A percentile compares a stretch with the other conserved stretches of the same genome.
These are phyloP conservation scores for Drosophila infuscata DNA, from an alignment of 2,888 invertebrate genomes.

Conservation along the genomic window DNA sequence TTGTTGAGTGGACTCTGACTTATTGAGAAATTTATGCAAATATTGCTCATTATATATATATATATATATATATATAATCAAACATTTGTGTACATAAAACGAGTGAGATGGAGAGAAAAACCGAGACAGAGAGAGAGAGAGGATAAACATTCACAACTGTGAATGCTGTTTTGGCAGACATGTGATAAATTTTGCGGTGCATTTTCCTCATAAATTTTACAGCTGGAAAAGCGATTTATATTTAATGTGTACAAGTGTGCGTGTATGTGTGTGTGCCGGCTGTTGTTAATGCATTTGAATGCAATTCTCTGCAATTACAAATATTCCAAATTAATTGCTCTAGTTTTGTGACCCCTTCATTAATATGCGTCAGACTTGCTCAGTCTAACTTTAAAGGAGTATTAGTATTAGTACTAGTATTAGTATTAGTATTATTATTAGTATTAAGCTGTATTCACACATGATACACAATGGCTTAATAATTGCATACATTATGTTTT, in stretches of 20 bases:
- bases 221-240: constrained; percentile 60
- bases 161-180: constrained; percentile 42
- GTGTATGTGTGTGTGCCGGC: constrained; percentile 10
- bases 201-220: constrained; percentile 68
- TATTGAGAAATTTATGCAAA: constrained; percentile 65
- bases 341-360: constrained; percentile 54
- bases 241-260: constrained; percentile 33
- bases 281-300: constrained; percentile 32
- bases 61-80: constrained; percentile 3
- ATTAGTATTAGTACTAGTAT: too few relatives aligned
- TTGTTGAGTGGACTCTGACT: constrained; percentile 40
- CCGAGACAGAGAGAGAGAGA: constrained; percentile 1
- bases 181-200: constrained; percentile 76
- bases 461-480: not conserved
- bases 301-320: constrained; percentile 45
- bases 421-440: too few relatives aligned
- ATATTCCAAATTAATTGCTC: constrained; percentile 61
- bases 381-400: constrained; percentile 1
- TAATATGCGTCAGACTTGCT: constrained; percentile 48
- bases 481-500: not conserved
- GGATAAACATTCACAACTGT: constrained; percentile 34
- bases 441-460: not conserved
- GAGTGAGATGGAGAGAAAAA: not conserved
- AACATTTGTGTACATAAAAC: constrained; percentile 27
- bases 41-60: constrained; percentile 50